Conservation (phyloP, 2,888 invertebrate genomes). For the Drosophila tanythrix region DNA sequence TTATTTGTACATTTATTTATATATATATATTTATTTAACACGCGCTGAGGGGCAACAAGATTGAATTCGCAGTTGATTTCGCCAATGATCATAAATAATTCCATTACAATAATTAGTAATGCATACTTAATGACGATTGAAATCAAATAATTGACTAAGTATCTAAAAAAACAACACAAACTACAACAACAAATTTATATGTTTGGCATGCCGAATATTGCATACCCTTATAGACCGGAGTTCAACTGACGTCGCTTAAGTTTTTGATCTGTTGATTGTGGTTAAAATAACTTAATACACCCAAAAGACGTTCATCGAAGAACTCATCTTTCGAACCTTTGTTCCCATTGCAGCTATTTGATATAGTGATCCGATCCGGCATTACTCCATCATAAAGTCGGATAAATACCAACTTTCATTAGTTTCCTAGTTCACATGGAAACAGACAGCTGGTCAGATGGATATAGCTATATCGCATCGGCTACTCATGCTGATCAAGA, state of each 20-base stretch:
- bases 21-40: slow-evolving; percentile 19
- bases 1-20: slow-evolving; percentile 15
- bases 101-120: slow-evolving; percentile 72
- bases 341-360: background rate
- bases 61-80: slow-evolving; percentile 41
- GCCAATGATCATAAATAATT: slow-evolving; percentile 68
- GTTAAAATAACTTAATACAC: background rate
- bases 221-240: background rate
- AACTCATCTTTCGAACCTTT: background rate
- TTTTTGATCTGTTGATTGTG: background rate
- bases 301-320: accelerated
- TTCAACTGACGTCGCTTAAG: background rate
- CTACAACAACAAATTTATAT: background rate
- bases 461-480: background rate
- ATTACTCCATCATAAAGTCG: too few species aligned
- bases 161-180: slow-evolving; percentile 29
- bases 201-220: background rate
- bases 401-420: too few species aligned
- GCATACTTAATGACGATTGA: slow-evolving; percentile 65
- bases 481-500: background rate
- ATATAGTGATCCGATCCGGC: background rate
- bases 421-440: background rate
- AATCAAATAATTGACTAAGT: slow-evolving; percentile 60
- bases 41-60: slow-evolving; percentile 47
- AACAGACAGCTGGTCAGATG: background rate